Evolutionary conservation across 53 echinoderm and acorn worm species (phyloP).

Genomic region (Antedon mediterranea): DNA sequence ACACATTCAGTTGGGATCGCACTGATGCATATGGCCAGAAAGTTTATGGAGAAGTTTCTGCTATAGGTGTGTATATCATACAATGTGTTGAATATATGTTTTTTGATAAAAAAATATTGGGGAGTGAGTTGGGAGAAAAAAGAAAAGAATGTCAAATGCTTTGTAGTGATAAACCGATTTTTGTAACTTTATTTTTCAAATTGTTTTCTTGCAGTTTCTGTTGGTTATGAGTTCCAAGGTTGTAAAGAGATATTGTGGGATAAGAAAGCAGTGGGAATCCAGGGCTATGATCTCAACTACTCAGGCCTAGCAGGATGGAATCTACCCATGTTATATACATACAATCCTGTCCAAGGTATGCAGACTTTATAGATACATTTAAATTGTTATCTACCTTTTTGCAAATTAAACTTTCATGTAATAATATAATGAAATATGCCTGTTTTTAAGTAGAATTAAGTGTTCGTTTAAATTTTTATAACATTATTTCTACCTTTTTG

Average conservation of each 20-base stretch:
- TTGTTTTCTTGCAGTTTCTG: constrained; percentile 71
- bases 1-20: constrained; percentile 60
- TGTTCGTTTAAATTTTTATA: too few species aligned
- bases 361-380: neutral
- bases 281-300: constrained; percentile 51
- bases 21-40: constrained; percentile 63
- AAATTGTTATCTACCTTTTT: too few species aligned
- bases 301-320: constrained; percentile 69
- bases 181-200: neutral
- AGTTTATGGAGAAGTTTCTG: constrained; percentile 65
- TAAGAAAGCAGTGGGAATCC: constrained; percentile 34
- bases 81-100: neutral
- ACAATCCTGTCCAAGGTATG: constrained; percentile 78
- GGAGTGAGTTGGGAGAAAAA: too few species aligned
- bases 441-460: too few species aligned
- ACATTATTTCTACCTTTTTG: too few species aligned
- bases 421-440: too few species aligned
- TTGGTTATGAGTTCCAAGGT: constrained; percentile 91
- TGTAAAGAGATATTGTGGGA: constrained; percentile 71
- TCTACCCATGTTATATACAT: constrained; percentile 70
- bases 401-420: too few species aligned
- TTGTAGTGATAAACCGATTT: neutral
- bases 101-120: too few species aligned
- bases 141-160: too few species aligned
- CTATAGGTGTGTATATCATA: constrained; percentile 38